Conservation (phyloP, 1,140 invertebrate genomes). For the Papilio polytes region DNA sequence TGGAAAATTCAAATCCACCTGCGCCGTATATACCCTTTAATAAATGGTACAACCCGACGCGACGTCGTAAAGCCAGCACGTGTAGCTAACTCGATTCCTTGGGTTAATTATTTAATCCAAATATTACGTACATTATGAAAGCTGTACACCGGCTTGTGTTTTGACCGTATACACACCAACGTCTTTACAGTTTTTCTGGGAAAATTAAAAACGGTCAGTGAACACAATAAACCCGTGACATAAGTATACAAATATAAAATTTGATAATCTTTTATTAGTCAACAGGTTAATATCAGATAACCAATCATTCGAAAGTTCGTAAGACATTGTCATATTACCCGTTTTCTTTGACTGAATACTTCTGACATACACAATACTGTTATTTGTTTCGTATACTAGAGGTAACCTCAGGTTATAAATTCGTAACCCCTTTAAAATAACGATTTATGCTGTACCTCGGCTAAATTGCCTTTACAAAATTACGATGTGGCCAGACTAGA, state of each 20-base stretch:
- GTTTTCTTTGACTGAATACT: too few species aligned
- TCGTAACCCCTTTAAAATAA: not conserved
- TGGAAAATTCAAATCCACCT: not conserved
- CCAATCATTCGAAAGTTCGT: too few species aligned
- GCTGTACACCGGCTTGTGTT: too few species aligned
- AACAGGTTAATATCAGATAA: too few species aligned
- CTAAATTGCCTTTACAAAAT: constrained; percentile 10
- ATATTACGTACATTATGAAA: not conserved
- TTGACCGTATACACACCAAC: too few species aligned
- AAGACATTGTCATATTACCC: too few species aligned
- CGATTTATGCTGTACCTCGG: not conserved
- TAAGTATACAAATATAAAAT: too few species aligned
- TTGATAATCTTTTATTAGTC: too few species aligned
- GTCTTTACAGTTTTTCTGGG: too few species aligned
- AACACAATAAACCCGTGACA: too few species aligned
- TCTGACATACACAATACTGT: not conserved
- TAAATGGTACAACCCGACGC: constrained; percentile 13
- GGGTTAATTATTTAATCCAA: constrained; percentile 27
- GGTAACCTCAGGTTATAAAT: not conserved
- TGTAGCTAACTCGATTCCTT: constrained; percentile 11
- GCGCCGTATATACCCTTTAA: not conserved
- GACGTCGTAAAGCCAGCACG: constrained; percentile 21
- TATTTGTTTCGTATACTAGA: not conserved
- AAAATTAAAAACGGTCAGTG: too few species aligned
- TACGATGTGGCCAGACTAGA: not conserved